These are phyloP conservation scores for Rutpela maculata DNA, from an alignment of 2,888 invertebrate genomes.

Conservation along the genomic window DNA sequence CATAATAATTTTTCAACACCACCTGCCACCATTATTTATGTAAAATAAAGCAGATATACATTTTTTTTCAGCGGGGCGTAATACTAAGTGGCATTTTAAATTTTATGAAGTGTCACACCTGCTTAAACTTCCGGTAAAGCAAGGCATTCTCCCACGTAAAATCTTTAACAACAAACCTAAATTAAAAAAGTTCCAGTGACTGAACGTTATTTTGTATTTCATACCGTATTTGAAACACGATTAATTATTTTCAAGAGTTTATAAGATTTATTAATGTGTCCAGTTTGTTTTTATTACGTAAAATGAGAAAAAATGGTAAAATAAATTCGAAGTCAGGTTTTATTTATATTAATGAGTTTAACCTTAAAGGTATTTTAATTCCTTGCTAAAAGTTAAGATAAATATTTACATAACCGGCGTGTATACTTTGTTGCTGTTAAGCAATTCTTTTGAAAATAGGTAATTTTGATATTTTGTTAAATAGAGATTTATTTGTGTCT, in stretches of 20 bases:
- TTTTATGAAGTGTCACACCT: conserved; percentile 40
- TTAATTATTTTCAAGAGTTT: neutral
- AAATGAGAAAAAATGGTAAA: neutral
- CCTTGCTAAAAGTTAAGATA: neutral
- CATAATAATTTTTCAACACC: conserved; percentile 12
- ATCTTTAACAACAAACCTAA: conserved; percentile 15
- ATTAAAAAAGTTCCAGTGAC: conserved; percentile 10
- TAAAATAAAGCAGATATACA: conserved; percentile 19
- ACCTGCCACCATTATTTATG: conserved; percentile 1
- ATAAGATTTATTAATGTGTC: conserved; percentile 1
- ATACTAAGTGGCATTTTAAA: conserved; percentile 32
- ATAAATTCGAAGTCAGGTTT: neutral
- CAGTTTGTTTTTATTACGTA: neutral
- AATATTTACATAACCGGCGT: neutral
- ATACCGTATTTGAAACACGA: neutral
- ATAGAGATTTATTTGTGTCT: too few species aligned
- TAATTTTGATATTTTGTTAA: neutral
- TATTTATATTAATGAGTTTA: neutral
- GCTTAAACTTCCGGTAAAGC: conserved; percentile 34
- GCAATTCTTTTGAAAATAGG: neutral
- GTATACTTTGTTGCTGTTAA: neutral
- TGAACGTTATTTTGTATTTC: conserved; percentile 4
- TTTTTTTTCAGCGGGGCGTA: conserved; percentile 33
- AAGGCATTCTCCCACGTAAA: conserved; percentile 15
- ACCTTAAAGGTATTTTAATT: neutral